These are phyloP conservation scores for Campylomormyrus tamandua DNA, from an alignment of 2,113 vertebrate species.

Conservation along the genomic window DNA sequence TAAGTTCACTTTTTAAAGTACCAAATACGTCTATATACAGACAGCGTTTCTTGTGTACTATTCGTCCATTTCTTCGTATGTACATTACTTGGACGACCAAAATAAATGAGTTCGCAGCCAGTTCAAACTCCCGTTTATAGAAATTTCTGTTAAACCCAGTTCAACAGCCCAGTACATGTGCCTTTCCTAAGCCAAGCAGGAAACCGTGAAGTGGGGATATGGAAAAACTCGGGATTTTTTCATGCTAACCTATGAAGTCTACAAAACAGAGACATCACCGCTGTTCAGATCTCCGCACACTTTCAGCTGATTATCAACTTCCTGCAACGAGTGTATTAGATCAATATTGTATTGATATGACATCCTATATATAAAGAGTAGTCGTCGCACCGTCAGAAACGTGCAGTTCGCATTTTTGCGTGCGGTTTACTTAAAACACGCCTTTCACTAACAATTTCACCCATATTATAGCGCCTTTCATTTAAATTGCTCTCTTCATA, in stretches of 20 bases:
- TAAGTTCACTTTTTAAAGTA: neutral
- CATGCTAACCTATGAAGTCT: neutral
- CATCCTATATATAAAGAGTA: neutral
- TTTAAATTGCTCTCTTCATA: neutral
- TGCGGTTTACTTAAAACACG: neutral
- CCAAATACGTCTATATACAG: neutral
- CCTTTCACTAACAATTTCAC: neutral
- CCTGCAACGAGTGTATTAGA: neutral
- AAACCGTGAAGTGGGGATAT: neutral
- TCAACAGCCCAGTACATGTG: neutral
- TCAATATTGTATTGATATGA: neutral
- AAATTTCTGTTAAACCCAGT: neutral
- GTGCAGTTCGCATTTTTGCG: neutral
- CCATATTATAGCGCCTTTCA: neutral
- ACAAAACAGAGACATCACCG: neutral
- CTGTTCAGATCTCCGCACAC: neutral
- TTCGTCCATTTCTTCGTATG: neutral
- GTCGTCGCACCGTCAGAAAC: neutral
- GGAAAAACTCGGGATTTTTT: neutral
- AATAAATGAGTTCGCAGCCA: neutral
- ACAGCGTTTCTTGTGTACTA: neutral
- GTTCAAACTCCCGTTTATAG: neutral
- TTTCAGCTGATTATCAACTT: neutral
- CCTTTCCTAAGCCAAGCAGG: neutral
- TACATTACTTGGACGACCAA: neutral